Evolutionary conservation across 37 sponge, comb jelly and placozoan genomes (phyloP), one percentile per base, ranked within the genome.

Genomic region (Petrosia ficiformis): DNA sequence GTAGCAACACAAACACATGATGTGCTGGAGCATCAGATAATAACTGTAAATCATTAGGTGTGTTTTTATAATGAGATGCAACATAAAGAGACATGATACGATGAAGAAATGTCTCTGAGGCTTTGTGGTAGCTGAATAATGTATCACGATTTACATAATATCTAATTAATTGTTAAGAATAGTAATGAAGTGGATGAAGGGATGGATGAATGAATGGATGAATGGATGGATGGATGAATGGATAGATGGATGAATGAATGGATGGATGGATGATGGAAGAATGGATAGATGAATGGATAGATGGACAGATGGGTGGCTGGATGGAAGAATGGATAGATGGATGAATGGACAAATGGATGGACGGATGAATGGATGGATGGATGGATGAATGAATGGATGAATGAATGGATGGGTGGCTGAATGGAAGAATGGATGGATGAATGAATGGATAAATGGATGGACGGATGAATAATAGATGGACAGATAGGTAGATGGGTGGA

Each of bases 21-120:
- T 97, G 99, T n/a, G 99, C 99, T 1, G 99, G 99, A 4, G 99
- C 99, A 65, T 97, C 99, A 6, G 99, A 97, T 57, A 97, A 69
- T 39, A 97, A 84, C 77, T 97, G 99, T n/a, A 97, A 84, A 74
- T 97, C 99, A 76, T 97, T 95, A 41, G 99, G 99, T 0, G 99
- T 84, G 86, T 97, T 97, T 86, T 95, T 97, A 84, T 97, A 97
- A 82, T 97, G 99, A 4, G 96, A 95, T 63, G 96, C 58, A 29
- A 97, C 95, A 64, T 92, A 97, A 39, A 97, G 91, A 0, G 91
- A 70, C 99, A 97, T 97, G 16, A 97, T 42, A 14, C 80, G 67
- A 14, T 92, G 95, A 5, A 97, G 91, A 67, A 97, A 97, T 41
- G 75, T 85, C 65, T 97, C 99, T 57, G 93, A 93, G 29, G 96